Evolutionary conservation across 2,797 vertebrate species (phyloP).

Genomic region (Xenopus petersii): DNA sequence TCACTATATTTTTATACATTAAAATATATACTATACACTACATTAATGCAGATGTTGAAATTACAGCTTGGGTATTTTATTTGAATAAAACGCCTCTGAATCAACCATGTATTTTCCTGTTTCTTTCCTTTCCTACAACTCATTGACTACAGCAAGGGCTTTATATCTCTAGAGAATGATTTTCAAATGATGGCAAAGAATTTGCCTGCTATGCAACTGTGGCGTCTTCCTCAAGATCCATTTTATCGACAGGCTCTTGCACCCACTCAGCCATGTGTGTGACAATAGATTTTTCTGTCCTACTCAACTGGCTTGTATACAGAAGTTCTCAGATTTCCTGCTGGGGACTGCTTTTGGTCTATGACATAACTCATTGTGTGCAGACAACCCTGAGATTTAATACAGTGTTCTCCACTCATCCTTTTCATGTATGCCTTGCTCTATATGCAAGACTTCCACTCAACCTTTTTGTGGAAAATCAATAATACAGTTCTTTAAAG

Average conservation of each 20-base stretch:
- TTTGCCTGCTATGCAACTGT: slow-evolving; percentile 43
- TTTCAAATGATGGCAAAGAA: slow-evolving; percentile 36
- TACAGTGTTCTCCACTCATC: slow-evolving; percentile 44
- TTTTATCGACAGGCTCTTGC: slow-evolving; percentile 34
- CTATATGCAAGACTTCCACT: slow-evolving; percentile 32
- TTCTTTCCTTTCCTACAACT: slow-evolving; percentile 6
- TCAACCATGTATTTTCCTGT: not conserved
- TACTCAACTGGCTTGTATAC: slow-evolving; percentile 35
- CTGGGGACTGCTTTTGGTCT: slow-evolving; percentile 14
- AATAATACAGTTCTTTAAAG: slow-evolving; percentile 30
- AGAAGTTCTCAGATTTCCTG: slow-evolving; percentile 37
- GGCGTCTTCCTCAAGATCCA: slow-evolving; percentile 38
- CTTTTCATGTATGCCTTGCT: slow-evolving; percentile 32
- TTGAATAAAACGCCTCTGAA: not conserved
- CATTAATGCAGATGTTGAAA: no score
- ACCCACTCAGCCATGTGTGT: slow-evolving; percentile 33
- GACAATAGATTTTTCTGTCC: slow-evolving; percentile 45
- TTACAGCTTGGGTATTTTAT: not conserved
- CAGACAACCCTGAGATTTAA: slow-evolving; percentile 44
- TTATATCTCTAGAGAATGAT: slow-evolving; percentile 26
- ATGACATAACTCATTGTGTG: slow-evolving; percentile 40
- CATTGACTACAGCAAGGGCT: slow-evolving; percentile 17
- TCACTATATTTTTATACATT: no score
- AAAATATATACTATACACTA: no score
- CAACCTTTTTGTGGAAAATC: slow-evolving; percentile 33